A percentile compares a stretch with the other conserved stretches of the same genome.
phyloP scores from a whole-genome alignment of 2,888 invertebrate genomes.

The Prenolepis imparis region DNA sequence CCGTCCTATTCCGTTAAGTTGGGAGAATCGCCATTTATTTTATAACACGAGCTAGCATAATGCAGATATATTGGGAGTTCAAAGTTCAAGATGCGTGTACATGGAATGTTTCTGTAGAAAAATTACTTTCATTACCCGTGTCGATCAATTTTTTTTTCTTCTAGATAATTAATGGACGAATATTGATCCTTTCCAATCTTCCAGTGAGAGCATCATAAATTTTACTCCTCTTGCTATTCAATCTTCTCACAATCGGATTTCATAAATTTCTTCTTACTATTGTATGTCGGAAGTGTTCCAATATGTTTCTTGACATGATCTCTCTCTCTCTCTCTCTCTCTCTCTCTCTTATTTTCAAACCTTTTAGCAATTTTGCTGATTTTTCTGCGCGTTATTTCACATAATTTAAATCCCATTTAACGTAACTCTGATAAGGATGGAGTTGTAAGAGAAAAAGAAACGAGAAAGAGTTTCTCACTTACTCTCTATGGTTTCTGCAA shows the following conservation, averaged over 20 bases:
- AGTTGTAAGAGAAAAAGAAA: not conserved
- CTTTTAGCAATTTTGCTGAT: slow-evolving; percentile 24
- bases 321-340: not conserved
- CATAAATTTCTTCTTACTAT: slow-evolving; percentile 29
- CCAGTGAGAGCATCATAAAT: slow-evolving; percentile 13
- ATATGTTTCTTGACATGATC: not conserved
- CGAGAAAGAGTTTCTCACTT: slow-evolving; percentile 25
- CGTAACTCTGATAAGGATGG: not conserved
- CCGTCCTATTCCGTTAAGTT: not conserved
- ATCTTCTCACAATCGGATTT: slow-evolving; percentile 5
- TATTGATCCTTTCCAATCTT: not conserved
- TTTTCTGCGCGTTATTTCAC: not conserved
- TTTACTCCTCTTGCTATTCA: slow-evolving; percentile 18
- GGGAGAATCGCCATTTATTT: slow-evolving; percentile 9
- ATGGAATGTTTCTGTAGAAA: not conserved
- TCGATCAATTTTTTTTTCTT: slow-evolving; percentile 16
- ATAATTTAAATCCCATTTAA: slow-evolving; percentile 17
- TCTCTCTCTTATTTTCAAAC: not conserved
- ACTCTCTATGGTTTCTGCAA: slow-evolving; percentile 1
- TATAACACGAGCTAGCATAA: not conserved
- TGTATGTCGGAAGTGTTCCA: not conserved
- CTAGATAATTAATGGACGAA: not conserved
- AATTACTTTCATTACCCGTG: not conserved
- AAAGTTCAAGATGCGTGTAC: not conserved
- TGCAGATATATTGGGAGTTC: not conserved